Evolutionary conservation across 1,140 invertebrate genomes (phyloP).

Genomic region (Yoshiicerus persimilis): DNA sequence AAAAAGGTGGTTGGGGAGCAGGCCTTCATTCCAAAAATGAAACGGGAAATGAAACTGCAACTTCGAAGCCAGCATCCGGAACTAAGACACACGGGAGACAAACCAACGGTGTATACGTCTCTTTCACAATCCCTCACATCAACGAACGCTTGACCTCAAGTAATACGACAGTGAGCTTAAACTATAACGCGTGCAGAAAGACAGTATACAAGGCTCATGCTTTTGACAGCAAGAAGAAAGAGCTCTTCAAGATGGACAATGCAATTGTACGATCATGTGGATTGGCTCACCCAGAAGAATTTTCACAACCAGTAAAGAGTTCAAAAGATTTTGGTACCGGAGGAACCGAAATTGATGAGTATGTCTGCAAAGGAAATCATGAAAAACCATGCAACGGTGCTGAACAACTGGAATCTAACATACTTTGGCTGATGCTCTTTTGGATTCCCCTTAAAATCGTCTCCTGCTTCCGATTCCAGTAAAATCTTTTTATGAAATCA

Average conservation of each 20-base stretch:
- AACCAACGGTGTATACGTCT: too few relatives aligned
- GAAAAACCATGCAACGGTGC: background rate
- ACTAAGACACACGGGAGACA: too few relatives aligned
- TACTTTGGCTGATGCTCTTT: background rate
- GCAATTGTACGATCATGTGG: background rate
- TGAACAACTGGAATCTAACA: background rate
- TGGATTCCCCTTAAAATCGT: background rate
- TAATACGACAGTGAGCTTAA: too few relatives aligned
- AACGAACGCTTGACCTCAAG: too few relatives aligned
- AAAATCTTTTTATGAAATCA: too few relatives aligned
- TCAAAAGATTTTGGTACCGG: background rate
- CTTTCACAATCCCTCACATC: too few relatives aligned
- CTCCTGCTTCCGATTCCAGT: too few relatives aligned
- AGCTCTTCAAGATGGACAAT: background rate
- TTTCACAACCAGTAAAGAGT: background rate
- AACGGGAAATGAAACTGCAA: too few relatives aligned
- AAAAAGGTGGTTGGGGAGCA: too few relatives aligned
- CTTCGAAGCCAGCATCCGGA: too few relatives aligned
- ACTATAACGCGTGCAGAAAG: background rate
- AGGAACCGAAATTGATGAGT: background rate
- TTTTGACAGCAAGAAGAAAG: too few relatives aligned
- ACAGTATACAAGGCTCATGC: background rate
- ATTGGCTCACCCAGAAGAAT: background rate
- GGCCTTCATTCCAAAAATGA: too few relatives aligned
- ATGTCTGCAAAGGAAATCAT: background rate